phyloP scores from a whole-genome alignment of 2,797 vertebrate species.

The Carduelis carduelis region DNA sequence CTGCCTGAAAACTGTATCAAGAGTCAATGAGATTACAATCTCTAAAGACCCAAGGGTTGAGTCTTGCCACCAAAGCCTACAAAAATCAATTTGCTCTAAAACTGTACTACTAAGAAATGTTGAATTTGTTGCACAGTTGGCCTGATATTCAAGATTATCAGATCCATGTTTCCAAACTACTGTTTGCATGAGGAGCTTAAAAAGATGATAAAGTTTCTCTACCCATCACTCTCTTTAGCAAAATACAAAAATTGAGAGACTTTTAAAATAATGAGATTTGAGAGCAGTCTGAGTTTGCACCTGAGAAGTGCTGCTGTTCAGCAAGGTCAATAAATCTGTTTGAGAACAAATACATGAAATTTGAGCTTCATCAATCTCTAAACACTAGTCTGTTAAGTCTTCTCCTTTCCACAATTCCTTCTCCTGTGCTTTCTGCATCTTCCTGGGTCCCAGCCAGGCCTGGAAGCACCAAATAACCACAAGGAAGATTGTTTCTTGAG shows the following conservation, averaged over 20 bases:
- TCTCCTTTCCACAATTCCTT: not conserved
- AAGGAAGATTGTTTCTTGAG: constrained; percentile 1
- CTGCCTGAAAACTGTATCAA: not conserved
- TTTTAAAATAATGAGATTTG: not conserved
- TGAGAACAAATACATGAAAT: not conserved
- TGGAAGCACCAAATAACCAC: constrained; percentile 28
- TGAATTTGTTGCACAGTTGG: not conserved
- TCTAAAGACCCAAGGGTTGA: not conserved
- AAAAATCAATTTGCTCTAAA: not conserved
- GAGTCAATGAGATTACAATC: not conserved
- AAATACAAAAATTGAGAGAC: not conserved
- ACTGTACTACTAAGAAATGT: not conserved
- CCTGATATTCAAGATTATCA: not conserved
- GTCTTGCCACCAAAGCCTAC: not conserved
- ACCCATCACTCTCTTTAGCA: not conserved
- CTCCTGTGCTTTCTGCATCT: not conserved
- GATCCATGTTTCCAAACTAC: not conserved
- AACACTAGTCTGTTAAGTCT: not conserved
- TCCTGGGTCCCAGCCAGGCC: constrained; percentile 22
- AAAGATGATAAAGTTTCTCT: not conserved
- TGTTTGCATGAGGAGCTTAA: not conserved
- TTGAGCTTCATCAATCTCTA: not conserved
- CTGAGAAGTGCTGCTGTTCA: not conserved
- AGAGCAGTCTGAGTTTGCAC: not conserved
- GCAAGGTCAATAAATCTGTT: not conserved